Percentiles rank a stretch among this genome's conserved stretches.
These are phyloP conservation scores for Acanthococcus lagerstroemiae DNA, from an alignment of 2,888 invertebrate species.

Conservation along the genomic window DNA sequence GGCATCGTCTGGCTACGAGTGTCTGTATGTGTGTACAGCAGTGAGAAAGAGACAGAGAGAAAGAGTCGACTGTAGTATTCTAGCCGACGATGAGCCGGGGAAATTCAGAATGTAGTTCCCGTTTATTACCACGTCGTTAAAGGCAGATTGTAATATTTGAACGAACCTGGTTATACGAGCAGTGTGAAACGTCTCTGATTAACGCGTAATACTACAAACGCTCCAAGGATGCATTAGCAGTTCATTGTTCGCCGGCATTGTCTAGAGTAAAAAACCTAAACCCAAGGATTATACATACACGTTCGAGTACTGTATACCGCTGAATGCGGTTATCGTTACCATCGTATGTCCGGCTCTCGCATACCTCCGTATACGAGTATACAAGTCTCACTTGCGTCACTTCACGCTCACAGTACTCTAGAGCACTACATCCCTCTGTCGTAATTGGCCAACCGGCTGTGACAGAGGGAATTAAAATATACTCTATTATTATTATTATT, in stretches of 20 bases:
- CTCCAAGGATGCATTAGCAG: constrained; percentile 7
- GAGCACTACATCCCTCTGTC: too few relatives aligned
- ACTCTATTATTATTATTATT: too few relatives aligned
- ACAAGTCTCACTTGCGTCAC: too few relatives aligned
- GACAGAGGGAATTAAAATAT: too few relatives aligned
- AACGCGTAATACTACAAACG: neutral
- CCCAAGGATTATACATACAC: neutral
- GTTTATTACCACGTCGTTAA: neutral
- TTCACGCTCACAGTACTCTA: too few relatives aligned
- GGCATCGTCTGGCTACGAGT: neutral
- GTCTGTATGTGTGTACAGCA: neutral
- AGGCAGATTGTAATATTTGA: neutral
- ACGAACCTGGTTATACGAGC: neutral
- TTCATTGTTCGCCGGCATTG: constrained; percentile 19
- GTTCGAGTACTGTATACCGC: too few relatives aligned
- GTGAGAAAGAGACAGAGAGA: neutral
- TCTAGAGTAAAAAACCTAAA: neutral
- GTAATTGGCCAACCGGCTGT: too few relatives aligned
- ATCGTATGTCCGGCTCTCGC: too few relatives aligned
- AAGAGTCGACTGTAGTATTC: too few relatives aligned
- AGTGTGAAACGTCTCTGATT: neutral
- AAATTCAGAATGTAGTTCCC: neutral
- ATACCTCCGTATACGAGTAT: too few relatives aligned
- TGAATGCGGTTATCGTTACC: too few relatives aligned
- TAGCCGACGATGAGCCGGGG: too few relatives aligned